phyloP scores from a whole-genome alignment of 2,888 invertebrate genomes.

The Gerosis bhagava region DNA sequence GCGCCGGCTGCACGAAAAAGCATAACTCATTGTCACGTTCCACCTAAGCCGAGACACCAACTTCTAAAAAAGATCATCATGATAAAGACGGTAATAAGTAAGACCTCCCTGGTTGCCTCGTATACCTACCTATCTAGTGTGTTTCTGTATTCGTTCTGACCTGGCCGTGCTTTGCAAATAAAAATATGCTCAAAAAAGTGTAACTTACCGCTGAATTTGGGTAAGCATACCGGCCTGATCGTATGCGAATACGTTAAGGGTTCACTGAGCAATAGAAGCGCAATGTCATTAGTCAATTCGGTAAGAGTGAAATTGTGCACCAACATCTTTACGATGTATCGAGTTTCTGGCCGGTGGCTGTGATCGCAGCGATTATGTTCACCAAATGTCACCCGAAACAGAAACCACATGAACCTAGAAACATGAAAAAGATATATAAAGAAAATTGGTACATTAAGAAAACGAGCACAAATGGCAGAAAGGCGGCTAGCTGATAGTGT shows the following conservation, averaged over 20 bases:
- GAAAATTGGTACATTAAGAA: slow-evolving; percentile 76
- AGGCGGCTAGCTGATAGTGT: slow-evolving; percentile 65
- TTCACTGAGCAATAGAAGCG: slow-evolving; percentile 89
- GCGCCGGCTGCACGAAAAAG: no score
- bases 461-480: slow-evolving; percentile 60
- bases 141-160: no score
- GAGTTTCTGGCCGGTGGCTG: slow-evolving; percentile 85
- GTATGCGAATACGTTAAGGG: slow-evolving; percentile 89
- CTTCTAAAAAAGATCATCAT: no score
- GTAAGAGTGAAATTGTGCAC: slow-evolving; percentile 91
- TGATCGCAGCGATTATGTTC: slow-evolving; percentile 92
- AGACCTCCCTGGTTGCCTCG: no score
- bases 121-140: no score
- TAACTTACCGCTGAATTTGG: slow-evolving; percentile 63
- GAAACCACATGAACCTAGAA: slow-evolving; percentile 93
- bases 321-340: slow-evolving; percentile 87
- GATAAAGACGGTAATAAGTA: no score
- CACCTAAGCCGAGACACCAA: no score
- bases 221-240: slow-evolving; percentile 92
- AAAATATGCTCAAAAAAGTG: no score
- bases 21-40: no score
- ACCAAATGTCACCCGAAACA: slow-evolving; percentile 93
- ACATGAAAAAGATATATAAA: slow-evolving; percentile 73
- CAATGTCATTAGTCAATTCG: slow-evolving; percentile 93
- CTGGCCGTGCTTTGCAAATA: no score